phyloP scores from a whole-genome alignment of 2,113 vertebrate species.

The Lepisosteus oculatus region DNA sequence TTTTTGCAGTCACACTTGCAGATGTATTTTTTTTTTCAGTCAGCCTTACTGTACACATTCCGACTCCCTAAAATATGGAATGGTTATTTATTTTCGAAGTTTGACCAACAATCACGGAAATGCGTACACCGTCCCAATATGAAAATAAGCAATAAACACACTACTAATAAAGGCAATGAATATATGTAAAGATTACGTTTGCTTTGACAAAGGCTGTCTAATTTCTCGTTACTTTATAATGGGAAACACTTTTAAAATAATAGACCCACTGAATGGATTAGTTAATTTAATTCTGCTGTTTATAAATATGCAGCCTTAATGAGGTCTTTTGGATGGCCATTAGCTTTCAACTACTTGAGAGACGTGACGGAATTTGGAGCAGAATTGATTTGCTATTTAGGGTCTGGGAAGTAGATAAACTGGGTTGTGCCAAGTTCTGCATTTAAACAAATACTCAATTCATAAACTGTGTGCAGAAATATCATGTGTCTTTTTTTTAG shows the following conservation, averaged over 20 bases:
- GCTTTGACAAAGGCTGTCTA: conserved; percentile 17
- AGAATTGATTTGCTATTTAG: conserved; percentile 65
- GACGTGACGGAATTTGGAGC: conserved; percentile 71
- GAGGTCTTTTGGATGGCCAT: conserved; percentile 75
- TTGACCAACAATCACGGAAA: no score
- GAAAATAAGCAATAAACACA: no score
- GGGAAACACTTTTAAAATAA: conserved; percentile 29
- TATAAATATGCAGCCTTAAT: conserved; percentile 88
- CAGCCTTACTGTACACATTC: no score
- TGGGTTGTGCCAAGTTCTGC: conserved; percentile 69
- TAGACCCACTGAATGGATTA: conserved; percentile 57
- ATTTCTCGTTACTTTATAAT: conserved; percentile 14
- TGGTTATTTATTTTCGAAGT: no score
- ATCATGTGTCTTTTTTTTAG: conserved; percentile 16
- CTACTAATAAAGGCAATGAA: not conserved
- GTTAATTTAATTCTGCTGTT: conserved; percentile 73
- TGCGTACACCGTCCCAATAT: no score
- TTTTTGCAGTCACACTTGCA: conserved; percentile 2
- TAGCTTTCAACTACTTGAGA: conserved; percentile 65
- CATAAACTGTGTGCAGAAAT: conserved; percentile 38
- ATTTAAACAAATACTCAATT: conserved; percentile 53
- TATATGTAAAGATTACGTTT: conserved; percentile 1
- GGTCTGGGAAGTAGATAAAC: conserved; percentile 79
- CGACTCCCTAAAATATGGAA: no score
- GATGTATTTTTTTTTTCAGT: not conserved